Conservation (phyloP, 2,113 vertebrate genomes). For the Oxyura jamaicensis region DNA sequence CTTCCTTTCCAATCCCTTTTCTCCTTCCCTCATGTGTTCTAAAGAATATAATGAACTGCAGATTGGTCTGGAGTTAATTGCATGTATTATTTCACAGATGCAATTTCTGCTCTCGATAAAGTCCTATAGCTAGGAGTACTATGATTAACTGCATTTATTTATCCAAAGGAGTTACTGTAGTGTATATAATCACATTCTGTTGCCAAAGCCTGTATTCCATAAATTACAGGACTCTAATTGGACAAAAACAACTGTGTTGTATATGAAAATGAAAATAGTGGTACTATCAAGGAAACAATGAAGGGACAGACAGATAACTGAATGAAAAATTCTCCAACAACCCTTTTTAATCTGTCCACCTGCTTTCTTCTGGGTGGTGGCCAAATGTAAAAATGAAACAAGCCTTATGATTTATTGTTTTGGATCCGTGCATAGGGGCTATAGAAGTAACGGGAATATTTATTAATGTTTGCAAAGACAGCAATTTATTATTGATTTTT, state of each 20-base stretch:
- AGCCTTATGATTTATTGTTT: constrained; percentile 22
- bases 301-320: not conserved
- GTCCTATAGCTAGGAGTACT: not conserved
- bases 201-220: not conserved
- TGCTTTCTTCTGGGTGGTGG: not conserved
- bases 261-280: not conserved
- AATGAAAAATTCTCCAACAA: not conserved
- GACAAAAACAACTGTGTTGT: not conserved
- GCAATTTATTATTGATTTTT: constrained; percentile 60
- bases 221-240: not conserved
- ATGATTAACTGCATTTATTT: not conserved
- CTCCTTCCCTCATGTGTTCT: not conserved
- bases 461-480: constrained; percentile 42
- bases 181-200: not conserved
- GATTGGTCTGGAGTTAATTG: not conserved
- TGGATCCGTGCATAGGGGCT: not conserved
- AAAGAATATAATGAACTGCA: not conserved
- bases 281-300: not conserved
- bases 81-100: not conserved
- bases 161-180: not conserved
- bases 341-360: not conserved
- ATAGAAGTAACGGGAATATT: constrained; percentile 28
- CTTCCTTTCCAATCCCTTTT: not conserved
- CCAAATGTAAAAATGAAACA: not conserved
- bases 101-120: not conserved